These are phyloP conservation scores for Hycleus cichorii DNA, from an alignment of 1,140 invertebrate genomes.

Conservation along the genomic window DNA sequence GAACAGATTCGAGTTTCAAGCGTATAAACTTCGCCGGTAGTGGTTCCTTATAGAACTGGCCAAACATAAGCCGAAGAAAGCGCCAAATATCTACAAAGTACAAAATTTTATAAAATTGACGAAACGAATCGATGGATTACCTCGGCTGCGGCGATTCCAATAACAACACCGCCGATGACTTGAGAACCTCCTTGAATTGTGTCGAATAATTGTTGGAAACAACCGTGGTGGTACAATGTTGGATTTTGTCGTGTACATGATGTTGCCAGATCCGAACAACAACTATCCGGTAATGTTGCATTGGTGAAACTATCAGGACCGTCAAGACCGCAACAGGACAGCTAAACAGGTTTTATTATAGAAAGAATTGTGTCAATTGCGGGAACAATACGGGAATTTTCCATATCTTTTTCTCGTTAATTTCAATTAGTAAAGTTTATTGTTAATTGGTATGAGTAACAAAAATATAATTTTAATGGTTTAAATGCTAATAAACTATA, in stretches of 20 bases:
- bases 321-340: constrained; percentile 54
- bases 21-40: constrained; percentile 34
- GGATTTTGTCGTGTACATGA: not conserved
- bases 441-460: constrained; percentile 1
- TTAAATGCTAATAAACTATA: constrained; percentile 1
- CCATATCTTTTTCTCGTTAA: not conserved
- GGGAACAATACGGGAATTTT: not conserved
- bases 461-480: constrained; percentile 8
- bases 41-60: constrained; percentile 35
- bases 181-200: constrained; percentile 47
- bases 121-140: constrained; percentile 39
- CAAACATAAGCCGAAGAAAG: constrained; percentile 36
- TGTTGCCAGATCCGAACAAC: constrained; percentile 17
- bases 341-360: constrained; percentile 13
- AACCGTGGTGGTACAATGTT: constrained; percentile 13
- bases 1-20: constrained; percentile 5
- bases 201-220: constrained; percentile 33
- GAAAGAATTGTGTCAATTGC: not conserved
- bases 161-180: constrained; percentile 53
- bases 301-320: constrained; percentile 43
- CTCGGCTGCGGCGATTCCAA: constrained; percentile 61
- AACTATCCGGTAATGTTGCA: constrained; percentile 19
- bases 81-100: constrained; percentile 38
- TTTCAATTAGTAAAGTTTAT: constrained; percentile 6
- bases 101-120: constrained; percentile 12